Percentiles rank a stretch among this genome's conserved stretches.
Evolutionary conservation across 2,888 invertebrate genomes (phyloP).

Genomic region (Drosophila mercatorum): DNA sequence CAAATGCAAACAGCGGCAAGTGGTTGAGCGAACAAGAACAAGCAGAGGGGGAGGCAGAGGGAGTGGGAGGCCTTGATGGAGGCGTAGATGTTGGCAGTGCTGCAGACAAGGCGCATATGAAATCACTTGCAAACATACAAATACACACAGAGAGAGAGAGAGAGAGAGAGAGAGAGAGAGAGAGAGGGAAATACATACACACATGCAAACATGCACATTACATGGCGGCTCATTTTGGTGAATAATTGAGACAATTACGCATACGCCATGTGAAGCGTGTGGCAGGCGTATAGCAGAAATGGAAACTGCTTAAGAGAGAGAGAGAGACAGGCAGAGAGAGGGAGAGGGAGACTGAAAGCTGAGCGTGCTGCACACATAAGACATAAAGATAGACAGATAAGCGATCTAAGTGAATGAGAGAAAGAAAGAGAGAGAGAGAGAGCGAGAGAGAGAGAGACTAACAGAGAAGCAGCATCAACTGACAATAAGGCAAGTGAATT

Average conservation of each 20-base stretch:
- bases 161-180: constrained; percentile 16
- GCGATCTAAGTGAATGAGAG: constrained; percentile 22
- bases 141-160: constrained; percentile 7
- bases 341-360: not conserved
- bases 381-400: constrained; percentile 18
- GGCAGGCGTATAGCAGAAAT: not conserved
- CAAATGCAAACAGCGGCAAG: constrained; percentile 63
- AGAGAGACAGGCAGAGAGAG: not conserved
- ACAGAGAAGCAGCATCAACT: not conserved
- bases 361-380: constrained; percentile 45
- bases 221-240: constrained; percentile 75
- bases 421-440: not conserved
- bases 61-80: not conserved
- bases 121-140: constrained; percentile 57
- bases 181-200: not conserved
- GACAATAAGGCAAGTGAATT: constrained; percentile 12
- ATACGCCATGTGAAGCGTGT: constrained; percentile 59
- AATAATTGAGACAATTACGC: constrained; percentile 80
- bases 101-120: constrained; percentile 68
- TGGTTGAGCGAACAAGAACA: not conserved
- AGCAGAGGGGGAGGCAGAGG: not conserved
- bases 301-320: not conserved
- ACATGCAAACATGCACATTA: constrained; percentile 33
- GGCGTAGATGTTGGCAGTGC: constrained; percentile 19
- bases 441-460: not conserved